A percentile compares a stretch with the other conserved stretches of the same genome.
Evolutionary conservation across 2,888 invertebrate genomes (phyloP).

Genomic region (Psylliodes chrysocephalus): DNA sequence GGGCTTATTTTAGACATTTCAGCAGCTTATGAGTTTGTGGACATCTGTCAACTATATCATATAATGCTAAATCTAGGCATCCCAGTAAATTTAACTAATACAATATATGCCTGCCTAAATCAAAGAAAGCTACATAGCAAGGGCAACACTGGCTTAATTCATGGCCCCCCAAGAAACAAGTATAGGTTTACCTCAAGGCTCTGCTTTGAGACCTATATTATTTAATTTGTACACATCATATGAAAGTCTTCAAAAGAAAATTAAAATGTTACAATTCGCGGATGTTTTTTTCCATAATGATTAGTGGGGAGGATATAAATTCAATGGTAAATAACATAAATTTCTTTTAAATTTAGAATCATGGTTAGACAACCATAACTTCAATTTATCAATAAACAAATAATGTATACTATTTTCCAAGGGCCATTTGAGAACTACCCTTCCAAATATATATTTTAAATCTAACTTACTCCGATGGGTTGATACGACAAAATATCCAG

Average conservation of each 20-base stretch:
- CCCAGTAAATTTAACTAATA: background rate
- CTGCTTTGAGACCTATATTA: conserved; percentile 10
- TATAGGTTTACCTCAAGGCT: conserved; percentile 16
- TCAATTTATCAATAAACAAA: too few species aligned
- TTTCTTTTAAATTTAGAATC: too few species aligned
- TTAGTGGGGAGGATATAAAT: too few species aligned
- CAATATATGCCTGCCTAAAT: background rate
- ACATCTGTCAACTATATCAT: background rate
- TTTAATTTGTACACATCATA: conserved; percentile 23
- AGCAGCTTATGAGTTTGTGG: background rate
- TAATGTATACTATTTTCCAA: too few species aligned
- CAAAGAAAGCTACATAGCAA: background rate
- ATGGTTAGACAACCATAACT: too few species aligned
- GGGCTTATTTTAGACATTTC: background rate
- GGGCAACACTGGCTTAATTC: background rate
- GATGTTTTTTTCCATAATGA: conserved; percentile 15
- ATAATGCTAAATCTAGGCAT: background rate
- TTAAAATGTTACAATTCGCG: conserved; percentile 11
- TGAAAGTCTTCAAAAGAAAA: conserved; percentile 10
- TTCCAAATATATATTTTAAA: too few species aligned
- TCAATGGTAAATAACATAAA: too few species aligned
- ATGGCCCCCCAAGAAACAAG: background rate
- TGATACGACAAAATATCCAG: too few species aligned
- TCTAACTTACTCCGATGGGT: too few species aligned
- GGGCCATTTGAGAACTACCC: too few species aligned